These are phyloP conservation scores for Siniperca chuatsi DNA, from an alignment of 2,113 vertebrate genomes.

Conservation along the genomic window DNA sequence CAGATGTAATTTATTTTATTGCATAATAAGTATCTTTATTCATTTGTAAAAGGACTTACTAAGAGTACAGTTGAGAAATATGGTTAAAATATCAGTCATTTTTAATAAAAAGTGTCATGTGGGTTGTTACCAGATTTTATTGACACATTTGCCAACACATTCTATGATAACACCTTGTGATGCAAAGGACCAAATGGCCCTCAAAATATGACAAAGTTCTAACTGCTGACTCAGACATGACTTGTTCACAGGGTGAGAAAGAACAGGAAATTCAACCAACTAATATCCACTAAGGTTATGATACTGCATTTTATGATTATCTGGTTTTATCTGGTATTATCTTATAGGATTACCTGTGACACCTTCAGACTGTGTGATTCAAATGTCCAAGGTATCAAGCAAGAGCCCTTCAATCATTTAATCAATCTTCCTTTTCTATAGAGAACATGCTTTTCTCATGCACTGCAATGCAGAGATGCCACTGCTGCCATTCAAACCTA, in stretches of 20 bases:
- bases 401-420: neutral
- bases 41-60: neutral
- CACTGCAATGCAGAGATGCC: neutral
- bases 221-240: conserved; percentile 53
- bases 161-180: conserved; percentile 27
- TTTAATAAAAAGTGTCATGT: neutral
- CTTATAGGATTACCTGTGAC: neutral
- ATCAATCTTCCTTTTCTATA: conserved; percentile 1
- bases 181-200: conserved; percentile 36
- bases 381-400: neutral
- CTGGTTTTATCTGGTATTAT: neutral
- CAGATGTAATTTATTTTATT: neutral
- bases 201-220: conserved; percentile 17
- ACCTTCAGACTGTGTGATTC: neutral
- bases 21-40: neutral
- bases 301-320: neutral
- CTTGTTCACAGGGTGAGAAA: conserved; percentile 13
- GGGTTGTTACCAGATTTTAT: conserved; percentile 29
- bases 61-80: neutral
- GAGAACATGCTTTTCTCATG: conserved; percentile 4
- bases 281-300: neutral
- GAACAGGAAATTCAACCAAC: neutral
- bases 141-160: conserved; percentile 27
- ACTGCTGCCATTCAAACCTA: conserved; percentile 7
- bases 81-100: neutral